Base-by-base conservation (phyloP, 2,888 invertebrate species). In the Minunthozetes semirufus region DNA sequence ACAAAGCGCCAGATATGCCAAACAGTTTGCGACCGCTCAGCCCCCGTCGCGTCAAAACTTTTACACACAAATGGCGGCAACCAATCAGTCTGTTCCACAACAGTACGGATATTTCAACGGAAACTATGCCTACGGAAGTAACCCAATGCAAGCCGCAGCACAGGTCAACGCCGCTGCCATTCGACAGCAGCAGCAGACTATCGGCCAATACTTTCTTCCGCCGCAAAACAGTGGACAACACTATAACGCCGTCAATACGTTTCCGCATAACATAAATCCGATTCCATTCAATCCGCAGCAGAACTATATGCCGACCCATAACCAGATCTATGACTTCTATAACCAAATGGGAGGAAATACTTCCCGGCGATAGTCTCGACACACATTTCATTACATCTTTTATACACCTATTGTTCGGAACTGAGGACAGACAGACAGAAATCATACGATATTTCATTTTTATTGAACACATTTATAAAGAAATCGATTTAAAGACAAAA, bases 311-410 rank as follows among this genome's bases (percentile, higher is more conserved):
- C 38, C 38, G 38, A 38, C 68, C 8, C 42, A 38, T 6, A 33
- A 38, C 13, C 68, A 38, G 38, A 19, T 68, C n/a, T 68, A 68
- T 33, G 46, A 68, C 68, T 68, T 38, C 19, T 68, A 63, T 17
- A 63, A 68, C 19, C 68, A 68, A 42, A 68, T 68, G 68, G 68
- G 68, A 38, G 46, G 46, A 2, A 33, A 68, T 46, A 42, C 38
- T 2, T 38, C 68, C 5, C 68, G 68, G 1, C 38, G 68, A 27
- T 61, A 61, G 27, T 29, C 53, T 4, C 8, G 42, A 42, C 42
- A 9, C 42, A 42, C 42, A 42, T 42, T 42, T 42, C 5, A 11
- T n/a, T n/a, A 42, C 42, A 8, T 6, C 13, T 42, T 42, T 42
- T 42, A 9, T 42, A 42, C 42, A 8, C 1, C 11, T 42, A 9